Percentiles rank a stretch among this genome's conserved stretches.
Conservation (phyloP, 2,113 vertebrate genomes). For the Vireo altiloquus region DNA sequence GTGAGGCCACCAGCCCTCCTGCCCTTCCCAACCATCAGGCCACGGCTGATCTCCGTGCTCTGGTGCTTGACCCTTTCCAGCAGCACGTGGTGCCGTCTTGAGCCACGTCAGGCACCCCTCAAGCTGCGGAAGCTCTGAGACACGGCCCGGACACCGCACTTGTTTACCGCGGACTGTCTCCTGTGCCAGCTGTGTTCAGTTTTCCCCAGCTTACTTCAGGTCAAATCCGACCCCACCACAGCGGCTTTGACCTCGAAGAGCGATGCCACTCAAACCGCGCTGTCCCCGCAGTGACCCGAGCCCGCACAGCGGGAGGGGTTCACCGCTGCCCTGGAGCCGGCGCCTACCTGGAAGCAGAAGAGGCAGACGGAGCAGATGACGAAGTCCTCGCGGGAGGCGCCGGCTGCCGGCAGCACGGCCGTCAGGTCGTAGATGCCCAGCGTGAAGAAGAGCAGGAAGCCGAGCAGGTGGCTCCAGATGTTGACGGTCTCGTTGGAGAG, state of each 20-base stretch:
- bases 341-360: conserved; percentile 92
- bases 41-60: accelerated
- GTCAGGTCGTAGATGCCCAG: conserved; percentile 90
- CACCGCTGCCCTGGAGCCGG: accelerated
- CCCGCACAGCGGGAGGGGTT: accelerated
- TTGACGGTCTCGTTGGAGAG: conserved; percentile 93
- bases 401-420: conserved; percentile 80
- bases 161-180: background rate
- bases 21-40: accelerated
- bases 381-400: conserved; percentile 89
- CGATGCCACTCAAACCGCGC: accelerated
- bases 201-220: accelerated
- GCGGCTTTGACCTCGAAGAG: accelerated
- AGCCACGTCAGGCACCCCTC: background rate
- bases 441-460: conserved; percentile 89
- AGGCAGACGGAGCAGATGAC: conserved; percentile 91
- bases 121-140: too few relatives aligned
- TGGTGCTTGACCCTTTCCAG: background rate
- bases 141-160: accelerated
- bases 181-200: accelerated
- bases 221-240: accelerated
- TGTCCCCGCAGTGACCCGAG: too few relatives aligned
- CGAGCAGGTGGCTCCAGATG: conserved; percentile 94
- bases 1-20: background rate
- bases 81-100: background rate